Conservation (phyloP, 2,888 invertebrate species). For the Drosophila mimica region DNA sequence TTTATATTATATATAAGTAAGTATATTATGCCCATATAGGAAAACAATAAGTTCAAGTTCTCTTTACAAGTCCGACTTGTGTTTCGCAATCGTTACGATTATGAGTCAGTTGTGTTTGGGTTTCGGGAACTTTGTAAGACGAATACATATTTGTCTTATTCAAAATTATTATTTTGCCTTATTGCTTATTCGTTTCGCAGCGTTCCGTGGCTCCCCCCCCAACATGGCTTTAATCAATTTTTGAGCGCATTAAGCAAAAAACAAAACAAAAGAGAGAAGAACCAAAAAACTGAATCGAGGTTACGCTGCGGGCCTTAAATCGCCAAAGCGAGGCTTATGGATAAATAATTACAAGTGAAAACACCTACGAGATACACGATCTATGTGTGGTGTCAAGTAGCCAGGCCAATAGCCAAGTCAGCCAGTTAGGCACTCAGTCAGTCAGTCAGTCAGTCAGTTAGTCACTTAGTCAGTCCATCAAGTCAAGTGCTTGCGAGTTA, state of each 20-base stretch:
- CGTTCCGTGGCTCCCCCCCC: constrained; percentile 18
- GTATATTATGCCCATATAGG: constrained; percentile 9
- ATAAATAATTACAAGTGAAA: constrained; percentile 78
- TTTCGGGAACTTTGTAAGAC: constrained; percentile 19
- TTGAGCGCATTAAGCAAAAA: constrained; percentile 34
- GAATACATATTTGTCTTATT: constrained; percentile 32
- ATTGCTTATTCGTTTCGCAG: constrained; percentile 66
- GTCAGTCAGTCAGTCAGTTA: constrained; percentile 9
- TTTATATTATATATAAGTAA: constrained; percentile 6
- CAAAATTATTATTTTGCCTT: constrained; percentile 65
- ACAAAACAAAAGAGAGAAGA: background rate
- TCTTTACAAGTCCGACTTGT: constrained; percentile 12
- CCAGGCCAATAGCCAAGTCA: constrained; percentile 44
- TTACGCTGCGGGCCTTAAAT: constrained; percentile 41
- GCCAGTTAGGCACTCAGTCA: constrained; percentile 21
- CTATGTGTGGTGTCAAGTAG: constrained; percentile 55
- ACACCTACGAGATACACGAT: constrained; percentile 72
- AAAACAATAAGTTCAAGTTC: constrained; percentile 33
- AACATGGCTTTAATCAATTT: constrained; percentile 35
- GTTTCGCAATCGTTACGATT: constrained; percentile 30
- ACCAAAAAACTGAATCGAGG: constrained; percentile 37
- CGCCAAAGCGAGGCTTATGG: constrained; percentile 58
- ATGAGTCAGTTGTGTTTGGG: constrained; percentile 44
- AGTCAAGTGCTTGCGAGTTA: constrained; percentile 39
- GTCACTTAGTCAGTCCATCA: constrained; percentile 21